These are phyloP conservation scores for Saccostrea echinata DNA, from an alignment of 1,140 invertebrate species.

Conservation along the genomic window DNA sequence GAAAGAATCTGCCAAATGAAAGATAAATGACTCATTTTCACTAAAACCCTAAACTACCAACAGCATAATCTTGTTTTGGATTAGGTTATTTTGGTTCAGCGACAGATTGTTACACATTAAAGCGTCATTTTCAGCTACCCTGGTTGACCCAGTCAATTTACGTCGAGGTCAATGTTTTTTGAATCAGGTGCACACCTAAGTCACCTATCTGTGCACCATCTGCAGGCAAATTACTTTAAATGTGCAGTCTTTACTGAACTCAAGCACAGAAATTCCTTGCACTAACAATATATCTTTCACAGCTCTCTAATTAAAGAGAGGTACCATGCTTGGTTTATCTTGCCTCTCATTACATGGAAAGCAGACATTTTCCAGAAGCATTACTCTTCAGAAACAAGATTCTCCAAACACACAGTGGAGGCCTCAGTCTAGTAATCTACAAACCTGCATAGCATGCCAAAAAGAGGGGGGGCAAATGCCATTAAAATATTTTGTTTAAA, in stretches of 20 bases:
- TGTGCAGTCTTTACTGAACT: background rate
- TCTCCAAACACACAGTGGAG: background rate
- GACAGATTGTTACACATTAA: background rate
- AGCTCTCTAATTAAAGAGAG: conserved; percentile 34
- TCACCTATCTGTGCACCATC: conserved; percentile 3
- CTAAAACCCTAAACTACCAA: too few species aligned
- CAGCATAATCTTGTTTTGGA: background rate
- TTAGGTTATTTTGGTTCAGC: background rate
- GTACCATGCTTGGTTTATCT: conserved; percentile 31
- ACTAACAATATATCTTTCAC: conserved; percentile 37
- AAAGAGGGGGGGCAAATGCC: background rate
- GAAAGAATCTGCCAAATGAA: too few species aligned
- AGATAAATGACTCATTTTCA: too few species aligned
- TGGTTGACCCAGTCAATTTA: background rate
- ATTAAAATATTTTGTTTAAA: background rate
- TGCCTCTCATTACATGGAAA: conserved; percentile 16
- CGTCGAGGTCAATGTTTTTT: background rate
- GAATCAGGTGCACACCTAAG: background rate
- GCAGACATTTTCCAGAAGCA: conserved; percentile 10
- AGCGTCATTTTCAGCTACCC: background rate
- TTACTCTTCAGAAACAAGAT: background rate
- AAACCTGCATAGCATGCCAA: conserved; percentile 5
- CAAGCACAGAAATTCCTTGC: conserved; percentile 17
- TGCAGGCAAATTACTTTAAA: conserved; percentile 1
- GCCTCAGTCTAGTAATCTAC: background rate